These are phyloP conservation scores for Euspilapteryx auroguttella DNA, from an alignment of 2,888 invertebrate genomes.

Conservation along the genomic window DNA sequence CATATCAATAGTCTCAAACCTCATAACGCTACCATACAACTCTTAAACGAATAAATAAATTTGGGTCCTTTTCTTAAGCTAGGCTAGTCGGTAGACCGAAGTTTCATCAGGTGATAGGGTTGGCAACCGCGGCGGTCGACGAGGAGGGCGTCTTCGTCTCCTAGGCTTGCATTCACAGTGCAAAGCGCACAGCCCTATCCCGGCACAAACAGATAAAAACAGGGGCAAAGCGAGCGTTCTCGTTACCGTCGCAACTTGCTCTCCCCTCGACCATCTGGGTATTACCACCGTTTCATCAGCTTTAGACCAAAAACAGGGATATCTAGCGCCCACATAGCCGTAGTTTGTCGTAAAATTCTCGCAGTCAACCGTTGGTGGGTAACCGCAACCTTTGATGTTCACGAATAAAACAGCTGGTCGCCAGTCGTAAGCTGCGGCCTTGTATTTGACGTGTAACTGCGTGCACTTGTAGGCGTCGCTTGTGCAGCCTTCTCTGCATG, in stretches of 20 bases:
- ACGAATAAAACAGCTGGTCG: slow-evolving; percentile 69
- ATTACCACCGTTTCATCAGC: slow-evolving; percentile 82
- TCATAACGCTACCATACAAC: too few species aligned
- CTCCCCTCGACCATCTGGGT: slow-evolving; percentile 80
- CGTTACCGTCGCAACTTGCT: slow-evolving; percentile 80
- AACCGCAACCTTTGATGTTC: slow-evolving; percentile 84
- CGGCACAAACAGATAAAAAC: slow-evolving; percentile 81
- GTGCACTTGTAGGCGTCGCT: slow-evolving; percentile 74
- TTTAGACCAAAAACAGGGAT: slow-evolving; percentile 71
- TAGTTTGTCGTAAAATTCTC: slow-evolving; percentile 72
- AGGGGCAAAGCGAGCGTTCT: slow-evolving; percentile 84
- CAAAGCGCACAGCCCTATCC: slow-evolving; percentile 82
- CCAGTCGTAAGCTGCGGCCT: slow-evolving; percentile 45
- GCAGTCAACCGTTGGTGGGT: slow-evolving; percentile 77
- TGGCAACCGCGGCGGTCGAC: slow-evolving; percentile 64
- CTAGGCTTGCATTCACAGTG: slow-evolving; percentile 84
- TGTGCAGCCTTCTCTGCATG: slow-evolving; percentile 80
- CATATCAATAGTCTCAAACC: too few species aligned
- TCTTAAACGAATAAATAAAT: background rate
- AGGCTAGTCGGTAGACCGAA: slow-evolving; percentile 44
- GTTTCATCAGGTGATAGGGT: slow-evolving; percentile 59
- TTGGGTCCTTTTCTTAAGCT: slow-evolving; percentile 9
- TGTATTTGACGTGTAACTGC: slow-evolving; percentile 67
- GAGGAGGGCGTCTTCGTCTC: slow-evolving; percentile 66
- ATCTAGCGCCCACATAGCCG: slow-evolving; percentile 68